These are phyloP conservation scores for Eupeodes latifasciatus DNA, from an alignment of 2,888 invertebrate genomes.

Conservation along the genomic window DNA sequence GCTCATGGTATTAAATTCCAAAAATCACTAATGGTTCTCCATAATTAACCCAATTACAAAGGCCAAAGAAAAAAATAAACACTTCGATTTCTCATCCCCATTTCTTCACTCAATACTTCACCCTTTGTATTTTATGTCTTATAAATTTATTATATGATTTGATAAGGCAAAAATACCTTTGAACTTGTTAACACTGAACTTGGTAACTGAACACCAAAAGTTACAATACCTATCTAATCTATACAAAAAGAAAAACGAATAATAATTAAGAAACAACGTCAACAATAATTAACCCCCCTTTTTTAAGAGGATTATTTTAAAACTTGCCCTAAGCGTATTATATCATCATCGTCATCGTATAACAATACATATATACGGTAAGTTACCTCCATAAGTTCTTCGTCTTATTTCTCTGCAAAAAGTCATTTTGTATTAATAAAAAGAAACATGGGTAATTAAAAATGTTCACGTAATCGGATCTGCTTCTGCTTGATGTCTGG, in stretches of 20 bases:
- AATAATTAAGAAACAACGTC: slow-evolving; percentile 69
- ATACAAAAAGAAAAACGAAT: slow-evolving; percentile 50
- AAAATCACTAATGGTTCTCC: background rate
- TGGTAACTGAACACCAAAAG: slow-evolving; percentile 60
- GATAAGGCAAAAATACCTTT: slow-evolving; percentile 6
- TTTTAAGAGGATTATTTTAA: slow-evolving; percentile 67
- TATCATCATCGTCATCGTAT: slow-evolving; percentile 26
- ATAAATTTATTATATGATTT: slow-evolving; percentile 16
- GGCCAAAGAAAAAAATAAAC: background rate
- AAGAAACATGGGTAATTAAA: slow-evolving; percentile 66
- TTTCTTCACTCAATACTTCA: background rate
- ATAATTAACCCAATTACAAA: slow-evolving; percentile 23
- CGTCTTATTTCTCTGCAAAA: background rate
- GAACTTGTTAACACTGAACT: slow-evolving; percentile 64
- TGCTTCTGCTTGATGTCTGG: slow-evolving; percentile 45
- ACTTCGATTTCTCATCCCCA: slow-evolving; percentile 12
- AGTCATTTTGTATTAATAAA: slow-evolving; percentile 59
- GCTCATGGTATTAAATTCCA: background rate
- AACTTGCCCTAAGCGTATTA: slow-evolving; percentile 66
- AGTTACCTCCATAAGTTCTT: background rate
- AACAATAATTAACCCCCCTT: slow-evolving; percentile 68
- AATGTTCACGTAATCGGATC: slow-evolving; percentile 62
- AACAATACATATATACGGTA: slow-evolving; percentile 1
- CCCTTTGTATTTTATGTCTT: background rate
- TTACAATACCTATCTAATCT: background rate